Conservation (phyloP, 1,140 invertebrate genomes). For the Bombus difficillimus region DNA sequence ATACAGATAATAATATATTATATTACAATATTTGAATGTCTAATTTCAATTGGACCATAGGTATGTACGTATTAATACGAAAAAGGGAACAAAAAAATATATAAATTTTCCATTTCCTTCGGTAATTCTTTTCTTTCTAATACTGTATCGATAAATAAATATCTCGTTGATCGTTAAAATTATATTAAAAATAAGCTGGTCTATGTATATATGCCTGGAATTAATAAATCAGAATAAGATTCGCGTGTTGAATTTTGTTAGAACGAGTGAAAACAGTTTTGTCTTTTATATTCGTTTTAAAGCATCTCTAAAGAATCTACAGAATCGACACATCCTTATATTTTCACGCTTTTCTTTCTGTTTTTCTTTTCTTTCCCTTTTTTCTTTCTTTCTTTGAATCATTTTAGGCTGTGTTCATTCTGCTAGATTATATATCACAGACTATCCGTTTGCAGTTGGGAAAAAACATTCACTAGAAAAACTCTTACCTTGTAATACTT, state of each 20-base stretch:
- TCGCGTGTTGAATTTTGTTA: conserved; percentile 10
- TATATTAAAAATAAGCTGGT: conserved; percentile 24
- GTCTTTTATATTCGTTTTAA: conserved; percentile 26
- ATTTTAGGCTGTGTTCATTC: conserved; percentile 46
- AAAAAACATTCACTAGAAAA: conserved; percentile 62
- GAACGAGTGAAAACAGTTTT: conserved; percentile 27
- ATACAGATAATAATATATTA: conserved; percentile 46
- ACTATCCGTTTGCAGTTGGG: conserved; percentile 57
- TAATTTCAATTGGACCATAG: conserved; percentile 57
- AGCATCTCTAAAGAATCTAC: conserved; percentile 56
- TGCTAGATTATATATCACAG: conserved; percentile 64
- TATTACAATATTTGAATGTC: conserved; percentile 42
- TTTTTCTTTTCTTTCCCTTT: not conserved
- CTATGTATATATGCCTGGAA: conserved; percentile 3
- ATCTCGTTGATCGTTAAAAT: not conserved
- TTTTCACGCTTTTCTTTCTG: not conserved
- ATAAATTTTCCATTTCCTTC: not conserved
- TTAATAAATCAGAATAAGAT: conserved; percentile 15
- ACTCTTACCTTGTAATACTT: conserved; percentile 33
- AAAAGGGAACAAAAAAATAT: conserved; percentile 32
- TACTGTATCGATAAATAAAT: conserved; percentile 48
- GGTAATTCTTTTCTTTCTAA: conserved; percentile 13
- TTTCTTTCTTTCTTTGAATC: not conserved
- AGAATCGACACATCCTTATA: conserved; percentile 50
- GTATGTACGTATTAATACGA: conserved; percentile 40